phyloP scores from a whole-genome alignment of 2,888 invertebrate species.

The Sericinus montela region DNA sequence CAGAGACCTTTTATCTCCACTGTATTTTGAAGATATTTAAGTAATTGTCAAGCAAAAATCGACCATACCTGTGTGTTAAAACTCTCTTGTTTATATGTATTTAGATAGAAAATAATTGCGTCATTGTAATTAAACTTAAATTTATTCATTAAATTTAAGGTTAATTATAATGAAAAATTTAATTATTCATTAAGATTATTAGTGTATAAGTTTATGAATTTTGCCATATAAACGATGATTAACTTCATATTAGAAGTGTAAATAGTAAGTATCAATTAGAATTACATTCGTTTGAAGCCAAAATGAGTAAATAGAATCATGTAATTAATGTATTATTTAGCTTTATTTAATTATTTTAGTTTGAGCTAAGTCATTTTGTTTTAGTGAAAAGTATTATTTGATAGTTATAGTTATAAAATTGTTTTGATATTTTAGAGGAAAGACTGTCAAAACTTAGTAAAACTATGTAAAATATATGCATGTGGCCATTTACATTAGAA shows the following conservation, averaged over 20 bases:
- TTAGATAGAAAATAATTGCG: constrained; percentile 4
- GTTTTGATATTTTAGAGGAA: neutral
- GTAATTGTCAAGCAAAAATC: too few relatives aligned
- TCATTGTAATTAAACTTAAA: neutral
- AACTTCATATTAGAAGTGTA: neutral
- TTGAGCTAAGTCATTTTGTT: neutral
- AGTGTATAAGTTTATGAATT: too few relatives aligned
- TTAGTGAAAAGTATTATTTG: neutral
- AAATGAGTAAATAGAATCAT: neutral
- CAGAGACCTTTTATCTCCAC: too few relatives aligned
- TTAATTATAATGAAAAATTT: too few relatives aligned
- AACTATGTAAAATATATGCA: neutral
- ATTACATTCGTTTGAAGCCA: neutral
- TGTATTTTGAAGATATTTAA: too few relatives aligned
- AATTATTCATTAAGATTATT: too few relatives aligned
- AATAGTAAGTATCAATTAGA: neutral
- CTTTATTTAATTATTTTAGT: neutral
- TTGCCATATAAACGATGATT: constrained; percentile 8
- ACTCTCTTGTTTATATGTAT: neutral
- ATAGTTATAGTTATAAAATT: neutral
- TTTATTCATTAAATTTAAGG: constrained; percentile 5
- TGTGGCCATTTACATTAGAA: neutral
- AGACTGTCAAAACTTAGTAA: neutral
- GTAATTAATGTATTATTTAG: neutral
- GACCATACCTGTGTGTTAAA: too few relatives aligned